Conservation (phyloP, 2,888 invertebrate genomes). For the Fragum whitleyi region DNA sequence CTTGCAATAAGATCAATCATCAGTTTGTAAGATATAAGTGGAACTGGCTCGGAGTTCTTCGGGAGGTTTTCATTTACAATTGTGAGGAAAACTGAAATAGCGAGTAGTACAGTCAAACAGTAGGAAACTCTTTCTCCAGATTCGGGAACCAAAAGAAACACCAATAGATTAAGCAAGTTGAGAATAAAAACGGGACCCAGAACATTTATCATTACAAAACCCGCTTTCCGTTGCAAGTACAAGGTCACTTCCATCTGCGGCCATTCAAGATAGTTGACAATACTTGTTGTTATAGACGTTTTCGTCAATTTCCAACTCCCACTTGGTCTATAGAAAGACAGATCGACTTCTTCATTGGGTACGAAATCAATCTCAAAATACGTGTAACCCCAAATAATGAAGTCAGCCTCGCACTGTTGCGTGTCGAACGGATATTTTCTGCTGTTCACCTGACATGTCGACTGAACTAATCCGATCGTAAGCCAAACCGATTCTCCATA, state of each 20-base stretch:
- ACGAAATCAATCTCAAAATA: conserved; percentile 30
- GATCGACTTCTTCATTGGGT: conserved; percentile 5
- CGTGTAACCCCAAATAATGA: conserved; percentile 49
- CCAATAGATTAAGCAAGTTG: conserved; percentile 60
- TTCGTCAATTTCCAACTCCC: background rate
- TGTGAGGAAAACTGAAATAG: conserved; percentile 65
- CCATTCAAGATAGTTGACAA: background rate
- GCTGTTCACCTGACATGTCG: conserved; percentile 55
- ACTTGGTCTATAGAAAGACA: background rate
- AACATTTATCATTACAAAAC: conserved; percentile 63
- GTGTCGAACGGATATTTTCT: conserved; percentile 61
- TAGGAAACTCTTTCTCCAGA: conserved; percentile 67
- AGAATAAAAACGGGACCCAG: conserved; percentile 64
- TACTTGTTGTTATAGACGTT: background rate
- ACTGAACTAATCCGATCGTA: conserved; percentile 42
- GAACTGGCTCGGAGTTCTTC: conserved; percentile 61
- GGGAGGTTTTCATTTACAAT: conserved; percentile 65
- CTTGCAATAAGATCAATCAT: conserved; percentile 61
- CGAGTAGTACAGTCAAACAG: conserved; percentile 65
- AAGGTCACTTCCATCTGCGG: conserved; percentile 8
- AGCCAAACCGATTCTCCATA: conserved; percentile 52
- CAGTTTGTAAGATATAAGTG: conserved; percentile 51
- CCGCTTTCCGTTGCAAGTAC: conserved; percentile 49
- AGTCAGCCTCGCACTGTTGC: conserved; percentile 48
- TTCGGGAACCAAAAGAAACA: conserved; percentile 62